Evolutionary conservation across 2,113 vertebrate genomes (phyloP).

Genomic region (Atlantisia rogersi): DNA sequence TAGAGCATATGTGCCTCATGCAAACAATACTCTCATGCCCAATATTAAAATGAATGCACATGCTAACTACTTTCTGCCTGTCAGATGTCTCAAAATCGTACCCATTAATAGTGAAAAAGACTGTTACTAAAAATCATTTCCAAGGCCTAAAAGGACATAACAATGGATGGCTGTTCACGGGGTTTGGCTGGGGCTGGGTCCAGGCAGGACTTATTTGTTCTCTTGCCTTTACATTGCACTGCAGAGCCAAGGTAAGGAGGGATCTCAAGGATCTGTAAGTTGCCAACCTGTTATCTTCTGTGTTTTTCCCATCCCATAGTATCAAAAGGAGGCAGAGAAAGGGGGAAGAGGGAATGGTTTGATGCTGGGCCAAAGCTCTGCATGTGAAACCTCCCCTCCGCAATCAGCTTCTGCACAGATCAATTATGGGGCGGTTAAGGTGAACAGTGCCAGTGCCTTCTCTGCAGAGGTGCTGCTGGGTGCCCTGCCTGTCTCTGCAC

Average conservation of each 20-base stretch:
- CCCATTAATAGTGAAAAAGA: neutral
- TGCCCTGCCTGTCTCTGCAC: neutral
- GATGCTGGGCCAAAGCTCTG: neutral
- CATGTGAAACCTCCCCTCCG: accelerated
- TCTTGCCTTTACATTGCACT: neutral
- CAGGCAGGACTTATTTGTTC: neutral
- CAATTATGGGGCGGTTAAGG: accelerated
- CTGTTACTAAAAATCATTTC: neutral
- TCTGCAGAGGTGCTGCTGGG: neutral
- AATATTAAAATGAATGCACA: neutral
- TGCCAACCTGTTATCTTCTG: neutral
- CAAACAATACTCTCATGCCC: neutral
- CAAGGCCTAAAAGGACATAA: neutral
- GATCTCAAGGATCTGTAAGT: neutral
- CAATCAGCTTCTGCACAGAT: neutral
- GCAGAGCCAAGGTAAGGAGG: neutral
- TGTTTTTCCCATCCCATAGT: neutral
- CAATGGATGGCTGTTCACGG: neutral
- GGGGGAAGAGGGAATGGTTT: neutral
- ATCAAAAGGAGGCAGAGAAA: neutral
- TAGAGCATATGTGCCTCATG: constrained; percentile 14
- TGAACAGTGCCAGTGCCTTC: neutral
- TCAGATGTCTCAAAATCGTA: constrained; percentile 5
- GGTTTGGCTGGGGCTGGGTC: neutral
- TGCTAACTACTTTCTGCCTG: constrained; percentile 4